Percentiles rank a stretch among this genome's conserved stretches.
These are phyloP conservation scores for Thymelicus acteon DNA, from an alignment of 2,888 invertebrate species.

Conservation along the genomic window DNA sequence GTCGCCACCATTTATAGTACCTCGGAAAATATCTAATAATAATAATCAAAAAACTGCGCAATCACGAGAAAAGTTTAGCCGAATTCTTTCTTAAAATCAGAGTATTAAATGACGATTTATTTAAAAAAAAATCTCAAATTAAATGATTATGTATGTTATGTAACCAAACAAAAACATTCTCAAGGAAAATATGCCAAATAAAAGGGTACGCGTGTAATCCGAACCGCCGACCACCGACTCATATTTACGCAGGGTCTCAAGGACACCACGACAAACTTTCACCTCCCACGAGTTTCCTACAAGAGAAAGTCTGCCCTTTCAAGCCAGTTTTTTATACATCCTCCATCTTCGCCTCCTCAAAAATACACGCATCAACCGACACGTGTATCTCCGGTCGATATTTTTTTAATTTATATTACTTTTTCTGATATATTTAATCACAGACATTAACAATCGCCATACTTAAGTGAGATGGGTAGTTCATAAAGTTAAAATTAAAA, in stretches of 20 bases:
- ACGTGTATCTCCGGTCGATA: slow-evolving; percentile 21
- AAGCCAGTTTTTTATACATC: slow-evolving; percentile 59
- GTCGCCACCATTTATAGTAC: too few species aligned
- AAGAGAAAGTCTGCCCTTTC: slow-evolving; percentile 67
- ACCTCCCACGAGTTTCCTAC: slow-evolving; percentile 66
- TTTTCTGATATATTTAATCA: background rate
- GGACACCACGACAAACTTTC: slow-evolving; percentile 72
- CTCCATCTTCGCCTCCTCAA: slow-evolving; percentile 52
- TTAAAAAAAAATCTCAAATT: background rate
- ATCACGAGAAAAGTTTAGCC: too few species aligned
- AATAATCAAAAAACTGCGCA: too few species aligned
- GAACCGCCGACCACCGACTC: slow-evolving; percentile 51
- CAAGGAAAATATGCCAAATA: slow-evolving; percentile 17
- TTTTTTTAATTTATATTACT: background rate
- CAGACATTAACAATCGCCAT: too few species aligned
- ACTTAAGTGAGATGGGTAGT: too few species aligned
- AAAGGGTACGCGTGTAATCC: slow-evolving; percentile 23
- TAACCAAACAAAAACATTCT: background rate
- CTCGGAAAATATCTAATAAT: too few species aligned
- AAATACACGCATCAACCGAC: slow-evolving; percentile 25
- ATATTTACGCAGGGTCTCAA: slow-evolving; percentile 64
- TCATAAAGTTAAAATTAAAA: too few species aligned
- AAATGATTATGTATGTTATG: background rate
- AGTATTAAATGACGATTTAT: too few species aligned
- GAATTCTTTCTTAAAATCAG: too few species aligned